A percentile compares a stretch with the other conserved stretches of the same genome.
phyloP scores from a whole-genome alignment of 2,113 vertebrate genomes.

The Otus sunia region DNA sequence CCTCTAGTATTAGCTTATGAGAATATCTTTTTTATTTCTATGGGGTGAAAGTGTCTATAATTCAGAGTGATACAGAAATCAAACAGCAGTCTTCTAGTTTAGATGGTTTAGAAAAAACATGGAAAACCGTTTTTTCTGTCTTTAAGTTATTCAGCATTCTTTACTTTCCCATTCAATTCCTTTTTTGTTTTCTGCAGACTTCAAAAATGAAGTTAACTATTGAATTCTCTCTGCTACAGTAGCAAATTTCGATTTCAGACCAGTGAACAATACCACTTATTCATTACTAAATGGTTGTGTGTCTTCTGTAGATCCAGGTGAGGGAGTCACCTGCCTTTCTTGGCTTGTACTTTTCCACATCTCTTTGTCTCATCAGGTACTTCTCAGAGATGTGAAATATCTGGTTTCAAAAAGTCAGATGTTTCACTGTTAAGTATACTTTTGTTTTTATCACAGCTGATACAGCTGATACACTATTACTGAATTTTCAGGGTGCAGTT shows the following conservation, averaged over 20 bases:
- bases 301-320: not conserved
- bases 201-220: not conserved
- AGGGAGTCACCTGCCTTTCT: not conserved
- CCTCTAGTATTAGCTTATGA: not conserved
- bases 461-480: fast-evolving
- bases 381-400: not conserved
- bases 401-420: not conserved
- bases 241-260: not conserved
- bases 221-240: not conserved
- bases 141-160: not conserved
- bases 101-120: not conserved
- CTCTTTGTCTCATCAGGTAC: not conserved
- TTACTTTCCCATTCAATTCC: not conserved
- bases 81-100: not conserved
- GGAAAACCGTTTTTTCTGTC: not conserved
- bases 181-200: not conserved
- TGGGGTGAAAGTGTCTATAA: not conserved
- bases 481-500: not conserved
- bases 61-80: not conserved
- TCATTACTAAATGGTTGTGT: not conserved
- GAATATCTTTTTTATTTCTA: not conserved
- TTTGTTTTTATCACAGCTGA: not conserved
- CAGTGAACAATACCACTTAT: not conserved
- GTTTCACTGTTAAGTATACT: fast-evolving
- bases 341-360: not conserved